Evolutionary conservation across 2,113 vertebrate genomes (phyloP).

Genomic region (Larimichthys crocea): DNA sequence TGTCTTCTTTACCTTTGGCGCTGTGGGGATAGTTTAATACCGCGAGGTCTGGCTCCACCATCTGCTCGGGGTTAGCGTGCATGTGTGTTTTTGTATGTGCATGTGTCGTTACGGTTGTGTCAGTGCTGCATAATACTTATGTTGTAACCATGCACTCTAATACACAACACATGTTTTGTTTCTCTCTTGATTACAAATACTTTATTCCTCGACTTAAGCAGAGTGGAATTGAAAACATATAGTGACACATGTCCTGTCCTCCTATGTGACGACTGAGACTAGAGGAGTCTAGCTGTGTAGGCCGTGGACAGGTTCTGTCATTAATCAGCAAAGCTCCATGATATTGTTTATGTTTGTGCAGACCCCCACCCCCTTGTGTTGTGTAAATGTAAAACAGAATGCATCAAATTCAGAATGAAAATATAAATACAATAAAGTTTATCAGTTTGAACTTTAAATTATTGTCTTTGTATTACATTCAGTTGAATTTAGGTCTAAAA

Average conservation of each 20-base stretch:
- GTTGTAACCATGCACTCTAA: constrained; percentile 28
- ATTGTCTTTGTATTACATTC: too few relatives aligned
- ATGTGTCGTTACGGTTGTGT: constrained; percentile 39
- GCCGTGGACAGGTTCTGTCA: background rate
- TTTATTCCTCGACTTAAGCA: background rate
- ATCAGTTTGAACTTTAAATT: too few relatives aligned
- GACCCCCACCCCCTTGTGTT: too few relatives aligned
- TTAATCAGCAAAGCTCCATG: background rate
- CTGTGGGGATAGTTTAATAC: constrained; percentile 59
- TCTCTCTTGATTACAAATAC: background rate
- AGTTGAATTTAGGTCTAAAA: too few relatives aligned
- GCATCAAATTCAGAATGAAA: too few relatives aligned
- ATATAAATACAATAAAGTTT: too few relatives aligned
- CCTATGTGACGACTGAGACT: too few relatives aligned
- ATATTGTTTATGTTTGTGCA: background rate
- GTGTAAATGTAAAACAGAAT: too few relatives aligned
- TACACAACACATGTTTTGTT: constrained; percentile 6
- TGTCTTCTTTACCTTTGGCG: constrained; percentile 72
- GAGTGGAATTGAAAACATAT: background rate
- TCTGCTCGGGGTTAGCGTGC: constrained; percentile 67
- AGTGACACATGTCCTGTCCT: background rate
- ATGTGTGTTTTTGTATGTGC: constrained; percentile 43
- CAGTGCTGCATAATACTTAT: constrained; percentile 43
- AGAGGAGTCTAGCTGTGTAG: background rate
- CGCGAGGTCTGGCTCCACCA: constrained; percentile 69